phyloP scores from a whole-genome alignment of 2,888 invertebrate species.

The Protodeltote pygarga region DNA sequence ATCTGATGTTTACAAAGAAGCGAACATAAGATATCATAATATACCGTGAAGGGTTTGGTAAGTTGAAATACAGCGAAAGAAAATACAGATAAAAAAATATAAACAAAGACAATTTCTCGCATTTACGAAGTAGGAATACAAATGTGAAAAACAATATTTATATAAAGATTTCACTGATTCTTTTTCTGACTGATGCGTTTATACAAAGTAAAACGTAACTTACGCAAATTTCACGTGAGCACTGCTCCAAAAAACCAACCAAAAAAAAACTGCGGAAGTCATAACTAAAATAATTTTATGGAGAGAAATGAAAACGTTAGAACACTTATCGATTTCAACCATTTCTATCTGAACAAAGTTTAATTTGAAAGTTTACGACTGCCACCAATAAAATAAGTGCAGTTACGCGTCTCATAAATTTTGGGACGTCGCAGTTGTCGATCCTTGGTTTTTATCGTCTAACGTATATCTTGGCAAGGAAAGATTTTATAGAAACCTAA shows the following conservation, averaged over 20 bases:
- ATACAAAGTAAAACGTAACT: no score
- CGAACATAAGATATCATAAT: no score
- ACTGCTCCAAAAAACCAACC: no score
- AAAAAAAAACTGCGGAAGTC: no score
- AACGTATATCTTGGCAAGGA: slow-evolving; percentile 32
- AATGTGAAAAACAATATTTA: slow-evolving; percentile 19
- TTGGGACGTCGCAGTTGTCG: slow-evolving; percentile 54
- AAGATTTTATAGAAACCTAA: slow-evolving; percentile 28
- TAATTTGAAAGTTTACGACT: slow-evolving; percentile 52
- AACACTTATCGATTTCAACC: slow-evolving; percentile 28
- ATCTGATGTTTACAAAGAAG: no score
- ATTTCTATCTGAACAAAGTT: slow-evolving; percentile 30
- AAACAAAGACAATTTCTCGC: slow-evolving; percentile 3
- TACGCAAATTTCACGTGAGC: no score
- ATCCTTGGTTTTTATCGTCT: slow-evolving; percentile 58
- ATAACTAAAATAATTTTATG: no score
- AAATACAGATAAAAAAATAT: slow-evolving; percentile 1
- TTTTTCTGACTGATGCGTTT: no score
- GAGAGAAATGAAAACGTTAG: neutral
- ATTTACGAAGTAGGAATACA: neutral
- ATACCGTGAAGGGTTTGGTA: no score
- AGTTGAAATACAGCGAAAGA: slow-evolving; percentile 1
- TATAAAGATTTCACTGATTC: slow-evolving; percentile 10
- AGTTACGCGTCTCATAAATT: slow-evolving; percentile 53
- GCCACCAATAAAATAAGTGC: slow-evolving; percentile 50